These are phyloP conservation scores for Bugulina stolonifera DNA, from an alignment of 2,888 invertebrate genomes.

Conservation along the genomic window DNA sequence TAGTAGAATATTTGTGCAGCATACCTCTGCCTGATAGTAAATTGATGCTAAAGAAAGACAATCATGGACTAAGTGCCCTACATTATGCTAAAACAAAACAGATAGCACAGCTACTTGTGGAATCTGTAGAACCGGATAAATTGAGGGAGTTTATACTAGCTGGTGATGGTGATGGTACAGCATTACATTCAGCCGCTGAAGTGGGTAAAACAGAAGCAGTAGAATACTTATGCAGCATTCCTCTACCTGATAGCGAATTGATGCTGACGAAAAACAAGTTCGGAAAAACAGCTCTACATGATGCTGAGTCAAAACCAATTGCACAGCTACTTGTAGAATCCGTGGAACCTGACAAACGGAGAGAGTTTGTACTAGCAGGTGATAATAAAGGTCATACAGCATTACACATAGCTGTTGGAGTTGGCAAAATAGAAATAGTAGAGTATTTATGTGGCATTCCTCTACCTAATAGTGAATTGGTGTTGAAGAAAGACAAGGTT, in stretches of 20 bases:
- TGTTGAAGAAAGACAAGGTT: background rate
- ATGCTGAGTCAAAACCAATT: background rate
- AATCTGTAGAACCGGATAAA: background rate
- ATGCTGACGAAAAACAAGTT: background rate
- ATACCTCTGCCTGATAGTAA: too few relatives aligned
- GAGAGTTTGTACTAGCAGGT: background rate
- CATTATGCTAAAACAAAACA: background rate
- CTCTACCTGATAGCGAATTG: background rate
- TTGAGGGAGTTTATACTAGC: background rate
- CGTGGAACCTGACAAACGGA: background rate
- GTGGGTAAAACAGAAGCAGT: background rate
- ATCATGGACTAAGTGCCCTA: background rate
- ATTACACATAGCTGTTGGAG: background rate
- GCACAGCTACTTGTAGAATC: background rate
- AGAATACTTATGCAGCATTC: background rate
- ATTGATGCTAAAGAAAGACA: too few relatives aligned
- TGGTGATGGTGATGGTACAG: background rate
- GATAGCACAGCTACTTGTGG: background rate
- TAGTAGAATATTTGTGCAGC: too few relatives aligned
- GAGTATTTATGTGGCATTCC: background rate
- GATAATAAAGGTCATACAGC: background rate
- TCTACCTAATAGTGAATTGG: background rate
- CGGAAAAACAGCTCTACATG: background rate
- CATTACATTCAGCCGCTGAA: background rate
- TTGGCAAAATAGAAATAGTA: background rate